phyloP scores from a whole-genome alignment of 2,797 vertebrate species.

The Triplophysa bombifrons region DNA sequence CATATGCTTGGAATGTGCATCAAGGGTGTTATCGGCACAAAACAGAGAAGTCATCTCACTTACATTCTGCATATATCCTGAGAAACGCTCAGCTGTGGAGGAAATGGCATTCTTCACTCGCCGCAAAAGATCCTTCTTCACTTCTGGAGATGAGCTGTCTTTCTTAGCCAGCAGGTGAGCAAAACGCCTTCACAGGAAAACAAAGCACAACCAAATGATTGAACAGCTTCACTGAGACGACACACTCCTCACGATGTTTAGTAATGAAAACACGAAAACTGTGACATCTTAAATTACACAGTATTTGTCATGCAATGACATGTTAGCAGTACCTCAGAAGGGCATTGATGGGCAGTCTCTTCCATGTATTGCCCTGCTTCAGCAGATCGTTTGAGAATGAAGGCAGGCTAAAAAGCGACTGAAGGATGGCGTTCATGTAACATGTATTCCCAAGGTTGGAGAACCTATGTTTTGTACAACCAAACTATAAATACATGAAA shows the following conservation, averaged over 20 bases:
- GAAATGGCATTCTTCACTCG: slow-evolving; percentile 98
- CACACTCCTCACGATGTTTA: no score
- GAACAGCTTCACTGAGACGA: not conserved
- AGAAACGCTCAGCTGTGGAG: slow-evolving; percentile 96
- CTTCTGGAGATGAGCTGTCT: slow-evolving; percentile 91
- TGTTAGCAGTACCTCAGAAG: slow-evolving; percentile 84
- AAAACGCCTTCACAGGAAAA: slow-evolving; percentile 82
- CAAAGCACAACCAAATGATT: not conserved
- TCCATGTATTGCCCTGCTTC: slow-evolving; percentile 95
- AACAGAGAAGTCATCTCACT: slow-evolving; percentile 60
- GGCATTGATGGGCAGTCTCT: slow-evolving; percentile 91
- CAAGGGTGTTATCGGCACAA: not conserved
- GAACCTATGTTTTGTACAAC: slow-evolving; percentile 78
- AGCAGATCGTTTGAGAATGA: slow-evolving; percentile 96
- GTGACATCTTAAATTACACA: no score
- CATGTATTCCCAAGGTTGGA: slow-evolving; percentile 98
- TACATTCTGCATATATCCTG: slow-evolving; percentile 98
- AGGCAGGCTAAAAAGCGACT: slow-evolving; percentile 96
- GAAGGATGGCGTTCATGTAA: slow-evolving; percentile 98
- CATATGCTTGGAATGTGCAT: not conserved
- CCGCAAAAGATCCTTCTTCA: slow-evolving; percentile 94
- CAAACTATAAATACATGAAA: not conserved
- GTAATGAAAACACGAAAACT: no score
- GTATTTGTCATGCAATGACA: no score
- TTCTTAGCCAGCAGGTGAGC: slow-evolving; percentile 95